Evolutionary conservation across 23 tunicate genomes (phyloP), one percentile per base, ranked within the genome.

Genomic region (Trididemnum clinides): DNA sequence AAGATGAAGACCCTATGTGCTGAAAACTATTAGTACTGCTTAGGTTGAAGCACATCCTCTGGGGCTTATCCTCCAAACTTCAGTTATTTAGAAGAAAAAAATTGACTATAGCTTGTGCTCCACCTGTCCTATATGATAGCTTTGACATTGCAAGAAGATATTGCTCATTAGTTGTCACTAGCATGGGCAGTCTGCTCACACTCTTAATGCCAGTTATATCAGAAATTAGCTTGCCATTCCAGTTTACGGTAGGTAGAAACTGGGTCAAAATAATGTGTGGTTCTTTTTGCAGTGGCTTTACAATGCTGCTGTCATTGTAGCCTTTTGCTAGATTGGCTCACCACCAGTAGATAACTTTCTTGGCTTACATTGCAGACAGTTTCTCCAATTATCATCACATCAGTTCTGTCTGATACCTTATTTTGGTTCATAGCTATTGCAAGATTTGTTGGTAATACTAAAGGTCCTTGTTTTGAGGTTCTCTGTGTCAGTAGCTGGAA

Each of bases 1-100:
- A 54, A 12, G 57, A 73, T 73, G 80, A 73, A 73, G 80, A 25
- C 21, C 70, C 76, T 32, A 28, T 69, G 76, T 69, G 76, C 38
- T n/a, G 38, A 69, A 7, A 35, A 69, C 37, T 69, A 69, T 69
- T 69, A 32, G 37, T 28, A n/a, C 76, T 69, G 38, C 37, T 32
- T 28, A 38, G 28, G 38, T 69, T 38, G n/a, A 69, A 69, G 38
- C 76, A 69, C 76, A 69, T 69, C 38, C 76, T 38, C 38, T 69
- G 76, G 38, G 30, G 15, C 76, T 30, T 69, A 6, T 69, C 38
- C 38, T 69, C 76, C 21, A 69, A 69, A 69, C 38, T 69, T 38
- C 76, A 32, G 76, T 69, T 38, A 28, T 69, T 73, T 29, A 28
- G 18, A 73, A 6, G 12, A 69, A 4, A 15, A 69, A 69, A 69